Conservation (phyloP, 2,797 vertebrate species). For the Pogoniulus pusillus region DNA sequence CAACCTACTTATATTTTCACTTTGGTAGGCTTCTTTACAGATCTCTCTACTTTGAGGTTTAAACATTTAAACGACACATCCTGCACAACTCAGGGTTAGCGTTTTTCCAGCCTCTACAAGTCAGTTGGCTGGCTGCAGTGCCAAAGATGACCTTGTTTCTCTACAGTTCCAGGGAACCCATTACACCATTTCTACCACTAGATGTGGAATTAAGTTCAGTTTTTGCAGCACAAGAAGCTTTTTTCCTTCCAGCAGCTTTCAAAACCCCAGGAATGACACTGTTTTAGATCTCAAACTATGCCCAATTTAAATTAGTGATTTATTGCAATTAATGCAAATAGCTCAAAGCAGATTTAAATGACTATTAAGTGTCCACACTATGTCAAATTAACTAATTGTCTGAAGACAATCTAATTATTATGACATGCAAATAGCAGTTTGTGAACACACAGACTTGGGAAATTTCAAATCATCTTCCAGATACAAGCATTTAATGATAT, state of each 20-base stretch:
- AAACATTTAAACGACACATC: not conserved
- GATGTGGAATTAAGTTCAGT: not conserved
- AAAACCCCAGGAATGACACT: not conserved
- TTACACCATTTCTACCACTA: not conserved
- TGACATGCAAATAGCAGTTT: constrained; percentile 17
- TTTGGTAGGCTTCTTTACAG: not conserved
- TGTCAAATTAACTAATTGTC: constrained; percentile 37
- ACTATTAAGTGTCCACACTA: constrained; percentile 3
- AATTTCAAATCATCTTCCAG: constrained; percentile 31
- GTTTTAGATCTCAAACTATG: not conserved
- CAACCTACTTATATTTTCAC: not conserved
- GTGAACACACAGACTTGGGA: not conserved
- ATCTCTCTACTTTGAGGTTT: not conserved
- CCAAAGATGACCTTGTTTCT: not conserved
- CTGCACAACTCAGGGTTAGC: not conserved
- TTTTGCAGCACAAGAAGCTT: not conserved
- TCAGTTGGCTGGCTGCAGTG: not conserved
- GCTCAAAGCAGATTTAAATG: constrained; percentile 27
- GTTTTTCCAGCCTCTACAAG: not conserved
- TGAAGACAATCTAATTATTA: constrained; percentile 48
- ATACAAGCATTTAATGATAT: not conserved
- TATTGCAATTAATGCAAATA: constrained; percentile 17
- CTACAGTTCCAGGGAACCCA: not conserved
- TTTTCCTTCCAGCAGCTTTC: constrained; percentile 5
- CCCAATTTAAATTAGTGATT: constrained; percentile 31